Conservation (phyloP, 2,888 invertebrate species). For the Drosophila barbarae region DNA sequence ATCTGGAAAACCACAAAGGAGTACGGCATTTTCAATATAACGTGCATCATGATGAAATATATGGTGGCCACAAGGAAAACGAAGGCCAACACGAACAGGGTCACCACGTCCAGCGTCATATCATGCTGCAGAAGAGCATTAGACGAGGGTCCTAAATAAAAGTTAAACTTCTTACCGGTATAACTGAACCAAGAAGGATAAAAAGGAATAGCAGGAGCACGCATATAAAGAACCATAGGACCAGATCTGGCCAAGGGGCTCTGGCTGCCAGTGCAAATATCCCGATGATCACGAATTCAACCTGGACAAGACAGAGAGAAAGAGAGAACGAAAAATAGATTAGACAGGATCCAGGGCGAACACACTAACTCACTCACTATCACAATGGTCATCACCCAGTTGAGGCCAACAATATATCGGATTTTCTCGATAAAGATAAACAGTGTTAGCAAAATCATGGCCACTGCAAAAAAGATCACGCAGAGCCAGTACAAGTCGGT, state of each 20-base stretch:
- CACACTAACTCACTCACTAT: slow-evolving; percentile 55
- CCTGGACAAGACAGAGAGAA: slow-evolving; percentile 39
- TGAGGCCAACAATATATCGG: slow-evolving; percentile 51
- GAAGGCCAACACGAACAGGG: slow-evolving; percentile 69
- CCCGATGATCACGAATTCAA: slow-evolving; percentile 60
- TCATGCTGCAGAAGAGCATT: slow-evolving; percentile 56
- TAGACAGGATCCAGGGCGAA: too few relatives aligned
- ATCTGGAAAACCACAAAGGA: slow-evolving; percentile 51
- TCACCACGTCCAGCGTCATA: slow-evolving; percentile 69
- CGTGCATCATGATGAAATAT: slow-evolving; percentile 59
- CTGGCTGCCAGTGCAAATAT: slow-evolving; percentile 37
- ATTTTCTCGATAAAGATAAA: slow-evolving; percentile 64
- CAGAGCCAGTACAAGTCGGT: slow-evolving; percentile 41
- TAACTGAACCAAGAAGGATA: slow-evolving; percentile 50
- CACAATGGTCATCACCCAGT: slow-evolving; percentile 54
- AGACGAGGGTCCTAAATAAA: accelerated
- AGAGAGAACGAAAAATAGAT: background rate
- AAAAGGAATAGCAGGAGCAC: slow-evolving; percentile 45
- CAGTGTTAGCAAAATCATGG: slow-evolving; percentile 44
- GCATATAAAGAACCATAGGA: slow-evolving; percentile 49
- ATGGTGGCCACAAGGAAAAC: slow-evolving; percentile 65
- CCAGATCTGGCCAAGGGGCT: slow-evolving; percentile 42
- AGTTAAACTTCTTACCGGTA: slow-evolving; percentile 48
- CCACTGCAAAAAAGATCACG: slow-evolving; percentile 50
- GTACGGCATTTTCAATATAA: slow-evolving; percentile 38